Conservation (phyloP, 2,113 vertebrate species). For the Prunella fulvescens region DNA sequence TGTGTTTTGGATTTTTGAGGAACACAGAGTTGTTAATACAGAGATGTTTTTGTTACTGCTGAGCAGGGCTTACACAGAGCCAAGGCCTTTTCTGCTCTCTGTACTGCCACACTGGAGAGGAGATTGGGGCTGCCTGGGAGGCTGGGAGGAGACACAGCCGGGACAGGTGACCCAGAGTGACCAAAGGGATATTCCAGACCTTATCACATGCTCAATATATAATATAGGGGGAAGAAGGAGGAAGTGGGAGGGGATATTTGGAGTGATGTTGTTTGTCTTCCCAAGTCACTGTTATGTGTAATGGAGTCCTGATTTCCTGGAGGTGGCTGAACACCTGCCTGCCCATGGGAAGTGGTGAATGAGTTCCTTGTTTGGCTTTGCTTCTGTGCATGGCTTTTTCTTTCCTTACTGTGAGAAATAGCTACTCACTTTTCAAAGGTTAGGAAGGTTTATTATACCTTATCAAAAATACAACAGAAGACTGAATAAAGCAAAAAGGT, state of each 20-base stretch:
- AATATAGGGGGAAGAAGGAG: background rate
- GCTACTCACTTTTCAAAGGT: too few relatives aligned
- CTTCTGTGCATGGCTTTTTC: background rate
- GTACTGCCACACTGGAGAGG: accelerated
- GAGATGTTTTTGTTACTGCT: background rate
- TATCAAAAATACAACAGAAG: too few relatives aligned
- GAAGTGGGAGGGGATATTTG: background rate
- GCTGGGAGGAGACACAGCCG: background rate
- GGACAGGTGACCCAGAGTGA: background rate
- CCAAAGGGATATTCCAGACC: background rate
- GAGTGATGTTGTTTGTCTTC: background rate
- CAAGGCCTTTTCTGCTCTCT: background rate
- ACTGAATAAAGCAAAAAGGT: too few relatives aligned
- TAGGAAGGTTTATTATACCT: too few relatives aligned
- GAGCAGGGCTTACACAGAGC: background rate
- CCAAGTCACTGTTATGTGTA: background rate
- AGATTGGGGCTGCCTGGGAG: background rate
- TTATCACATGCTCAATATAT: background rate
- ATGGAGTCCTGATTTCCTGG: background rate
- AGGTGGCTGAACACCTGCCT: background rate
- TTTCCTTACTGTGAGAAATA: background rate
- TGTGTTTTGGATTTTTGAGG: background rate
- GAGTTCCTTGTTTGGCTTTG: background rate
- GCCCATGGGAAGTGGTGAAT: background rate
- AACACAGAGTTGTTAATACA: background rate